phyloP scores from a whole-genome alignment of 2,113 vertebrate species.

The Thymallus thymallus region DNA sequence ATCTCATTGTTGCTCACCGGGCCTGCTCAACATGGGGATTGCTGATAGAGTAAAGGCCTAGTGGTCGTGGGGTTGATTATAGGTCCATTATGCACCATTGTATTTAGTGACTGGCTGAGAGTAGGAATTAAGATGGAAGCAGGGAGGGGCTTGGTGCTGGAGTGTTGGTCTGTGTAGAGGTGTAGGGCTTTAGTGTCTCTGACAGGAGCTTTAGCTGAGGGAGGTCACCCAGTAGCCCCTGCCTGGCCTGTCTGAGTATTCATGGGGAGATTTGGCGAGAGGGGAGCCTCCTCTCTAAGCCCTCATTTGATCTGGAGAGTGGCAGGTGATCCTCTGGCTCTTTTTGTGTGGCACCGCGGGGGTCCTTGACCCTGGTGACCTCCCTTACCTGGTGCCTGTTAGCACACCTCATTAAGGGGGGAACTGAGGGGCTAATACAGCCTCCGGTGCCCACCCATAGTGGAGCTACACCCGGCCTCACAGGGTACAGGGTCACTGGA shows the following conservation, averaged over 20 bases:
- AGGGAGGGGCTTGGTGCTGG: conserved; percentile 60
- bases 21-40: conserved; percentile 58
- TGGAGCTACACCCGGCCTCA: conserved; percentile 63
- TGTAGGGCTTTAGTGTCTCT: conserved; percentile 58
- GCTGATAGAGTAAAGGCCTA: conserved; percentile 65
- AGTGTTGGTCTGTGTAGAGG: conserved; percentile 32
- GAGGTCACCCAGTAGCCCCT: conserved; percentile 57
- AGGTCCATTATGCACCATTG: conserved; percentile 67
- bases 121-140: conserved; percentile 69
- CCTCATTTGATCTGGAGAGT: conserved; percentile 71
- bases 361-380: conserved; percentile 60
- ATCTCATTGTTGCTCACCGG: conserved; percentile 64
- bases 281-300: conserved; percentile 62
- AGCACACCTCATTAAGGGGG: conserved; percentile 64
- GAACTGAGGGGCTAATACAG: conserved; percentile 51
- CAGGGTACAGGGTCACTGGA: conserved; percentile 45
- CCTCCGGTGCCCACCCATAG: conserved; percentile 47
- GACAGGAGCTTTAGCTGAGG: conserved; percentile 33
- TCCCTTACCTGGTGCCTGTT: conserved; percentile 68
- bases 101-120: conserved; percentile 68
- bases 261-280: conserved; percentile 70
- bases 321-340: conserved; percentile 71
- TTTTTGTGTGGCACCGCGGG: conserved; percentile 68
- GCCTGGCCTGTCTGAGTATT: conserved; percentile 64
- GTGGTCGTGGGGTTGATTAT: conserved; percentile 70